Evolutionary conservation across 2,113 vertebrate genomes (phyloP), one percentile per base, ranked within the genome.

Genomic region (Epinephelus cyanopodus): DNA sequence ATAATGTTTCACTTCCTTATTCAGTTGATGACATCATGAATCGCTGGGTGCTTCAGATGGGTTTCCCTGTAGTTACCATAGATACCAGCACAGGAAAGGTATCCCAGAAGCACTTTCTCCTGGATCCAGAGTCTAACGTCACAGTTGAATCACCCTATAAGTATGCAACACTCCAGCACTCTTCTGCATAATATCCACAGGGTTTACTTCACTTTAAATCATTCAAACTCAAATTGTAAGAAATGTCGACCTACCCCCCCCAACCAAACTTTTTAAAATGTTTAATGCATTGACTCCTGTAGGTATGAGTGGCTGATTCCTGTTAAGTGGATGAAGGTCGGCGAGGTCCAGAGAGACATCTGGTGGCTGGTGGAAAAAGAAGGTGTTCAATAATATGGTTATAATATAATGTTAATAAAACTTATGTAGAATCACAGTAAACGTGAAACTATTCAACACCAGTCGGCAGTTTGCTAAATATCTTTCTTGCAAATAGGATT

Each of bases 11-110:
- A 0, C 94, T 98, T 60, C 97, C 97, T 0, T 0, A 0, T 23
- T 0, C 0, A 0, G 91, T 99, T 56, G 2, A 69, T 2, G 0
- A 90, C 25, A 97, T 99, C 93, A 98, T 99, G 97, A 95, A 97
- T 68, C 95, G 89, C 65, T 99, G 98, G 98, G 96, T 92, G 2
- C 95, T 96, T 66, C 98, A 99, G 92, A 99, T 98, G 97, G 98
- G 98, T 75, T 99, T 97, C 77, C 98, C 98, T 0, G 81, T 98
- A 87, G 90, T 99, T 67, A 96, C 92, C 0, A 93, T 98, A 10
- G 0, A 99, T 82, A 98, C 97, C 0, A 0, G 0, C 0, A 90
- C 4, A 0, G 98, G 98, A 48, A 0, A 0, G 0, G 0, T 99
- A 61, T 82, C 1, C 23, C 98, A 99, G 93, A 3, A 87, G 1